Percentiles rank a stretch among this genome's conserved stretches.
phyloP scores from a whole-genome alignment of 2,888 invertebrate species.

The Galeopsomyia nigrocyanea region DNA sequence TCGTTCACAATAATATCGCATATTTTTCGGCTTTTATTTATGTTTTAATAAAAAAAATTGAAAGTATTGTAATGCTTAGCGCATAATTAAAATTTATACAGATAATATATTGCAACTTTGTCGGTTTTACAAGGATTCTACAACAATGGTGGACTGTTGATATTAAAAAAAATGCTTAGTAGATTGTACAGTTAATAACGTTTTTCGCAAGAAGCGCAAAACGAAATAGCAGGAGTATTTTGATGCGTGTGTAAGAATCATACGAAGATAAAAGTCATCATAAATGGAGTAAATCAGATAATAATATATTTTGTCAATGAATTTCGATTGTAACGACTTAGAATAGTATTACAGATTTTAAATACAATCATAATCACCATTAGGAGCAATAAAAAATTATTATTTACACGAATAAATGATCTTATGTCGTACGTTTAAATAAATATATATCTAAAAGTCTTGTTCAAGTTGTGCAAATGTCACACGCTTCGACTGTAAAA shows the following conservation, averaged over 20 bases:
- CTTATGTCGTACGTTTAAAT: slow-evolving; percentile 29
- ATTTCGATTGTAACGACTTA: slow-evolving; percentile 13
- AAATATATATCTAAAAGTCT: slow-evolving; percentile 43
- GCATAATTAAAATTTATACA: slow-evolving; percentile 28
- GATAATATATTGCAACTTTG: slow-evolving; percentile 26
- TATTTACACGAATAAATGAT: slow-evolving; percentile 34
- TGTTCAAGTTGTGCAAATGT: slow-evolving; percentile 23
- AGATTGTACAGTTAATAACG: slow-evolving; percentile 24
- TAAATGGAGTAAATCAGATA: background rate
- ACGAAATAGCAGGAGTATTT: slow-evolving; percentile 40
- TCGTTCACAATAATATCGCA: slow-evolving; percentile 17
- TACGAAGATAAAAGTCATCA: background rate
- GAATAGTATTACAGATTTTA: slow-evolving; percentile 28
- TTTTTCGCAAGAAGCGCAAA: slow-evolving; percentile 28
- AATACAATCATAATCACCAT: slow-evolving; percentile 28
- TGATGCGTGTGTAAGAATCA: slow-evolving; percentile 7
- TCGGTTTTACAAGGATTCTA: slow-evolving; percentile 17
- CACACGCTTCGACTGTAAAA: slow-evolving; percentile 17
- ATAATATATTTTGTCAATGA: background rate
- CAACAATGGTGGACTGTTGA: slow-evolving; percentile 1
- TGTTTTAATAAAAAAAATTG: slow-evolving; percentile 24
- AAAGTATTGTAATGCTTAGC: slow-evolving; percentile 24
- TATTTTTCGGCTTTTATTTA: slow-evolving; percentile 17
- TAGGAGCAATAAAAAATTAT: slow-evolving; percentile 6
- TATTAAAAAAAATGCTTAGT: background rate